These are phyloP conservation scores for Osmerus eperlanus DNA, from an alignment of 2,113 vertebrate genomes.

Conservation along the genomic window DNA sequence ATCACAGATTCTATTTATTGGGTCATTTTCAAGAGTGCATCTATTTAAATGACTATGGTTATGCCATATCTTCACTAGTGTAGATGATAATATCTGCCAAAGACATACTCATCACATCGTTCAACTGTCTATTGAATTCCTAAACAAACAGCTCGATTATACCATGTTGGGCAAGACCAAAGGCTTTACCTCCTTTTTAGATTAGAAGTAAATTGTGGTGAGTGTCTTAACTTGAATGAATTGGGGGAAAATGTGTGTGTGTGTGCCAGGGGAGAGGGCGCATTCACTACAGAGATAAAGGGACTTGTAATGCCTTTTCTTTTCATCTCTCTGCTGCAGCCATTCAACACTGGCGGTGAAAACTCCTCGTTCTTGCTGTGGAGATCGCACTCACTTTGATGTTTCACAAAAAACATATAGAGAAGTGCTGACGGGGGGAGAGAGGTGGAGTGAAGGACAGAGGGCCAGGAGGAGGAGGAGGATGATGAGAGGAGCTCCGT, in stretches of 20 bases:
- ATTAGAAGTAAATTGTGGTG: not conserved
- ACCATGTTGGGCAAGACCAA: not conserved
- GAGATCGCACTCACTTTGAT: not conserved
- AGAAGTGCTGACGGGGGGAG: not conserved
- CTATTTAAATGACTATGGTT: not conserved
- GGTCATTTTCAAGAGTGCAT: too few relatives aligned
- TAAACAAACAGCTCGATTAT: constrained; percentile 1
- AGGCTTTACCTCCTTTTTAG: not conserved
- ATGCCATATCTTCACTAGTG: not conserved
- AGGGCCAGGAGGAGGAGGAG: not conserved
- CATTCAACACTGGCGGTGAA: not conserved
- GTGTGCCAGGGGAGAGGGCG: not conserved
- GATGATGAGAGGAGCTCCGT: too few relatives aligned
- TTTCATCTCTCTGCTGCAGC: not conserved
- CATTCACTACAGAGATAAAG: not conserved
- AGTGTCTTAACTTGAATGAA: not conserved
- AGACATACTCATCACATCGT: not conserved
- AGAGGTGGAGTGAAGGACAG: not conserved
- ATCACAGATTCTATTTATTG: too few relatives aligned
- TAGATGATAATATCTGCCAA: not conserved
- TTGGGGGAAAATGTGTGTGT: not conserved
- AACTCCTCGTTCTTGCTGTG: not conserved
- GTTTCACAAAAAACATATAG: not conserved
- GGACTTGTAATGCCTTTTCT: not conserved
- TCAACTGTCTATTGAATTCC: not conserved